Evolutionary conservation across 2,113 vertebrate genomes (phyloP), one percentile per base, ranked within the genome.

Genomic region (Corythoichthys intestinalis): DNA sequence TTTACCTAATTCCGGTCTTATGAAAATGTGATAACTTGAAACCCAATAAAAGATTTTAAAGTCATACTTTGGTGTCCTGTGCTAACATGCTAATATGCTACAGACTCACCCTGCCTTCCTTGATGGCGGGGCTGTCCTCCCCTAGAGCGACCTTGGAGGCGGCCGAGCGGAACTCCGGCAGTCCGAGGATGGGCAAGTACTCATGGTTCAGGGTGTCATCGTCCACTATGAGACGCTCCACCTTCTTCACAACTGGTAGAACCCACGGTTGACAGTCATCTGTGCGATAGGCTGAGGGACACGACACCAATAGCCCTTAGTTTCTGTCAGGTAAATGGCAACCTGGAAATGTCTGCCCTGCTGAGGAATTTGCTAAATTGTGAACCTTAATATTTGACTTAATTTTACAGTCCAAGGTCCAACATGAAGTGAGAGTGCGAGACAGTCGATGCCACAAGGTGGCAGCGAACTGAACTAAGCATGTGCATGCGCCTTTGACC

Each of bases 231-330:
- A 94, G 90, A 84, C 90, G 90, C 84, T 99, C 95, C 74, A 98
- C 96, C 75, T 98, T 98, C 83, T 89, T 94, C 85, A 99, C 97
- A n/a, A 99, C 97, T 0, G 97, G 97, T 78, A 98, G 88, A 81
- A 98, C 95, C 97, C 97, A 98, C 11, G 97, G 97, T 87, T 92
- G 92, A 65, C 92, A 88, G 50, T 97, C 96, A 47, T 98, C 96
- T 0, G 97, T 98, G 71, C 96, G 95, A 86, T 98, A 99, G 0
- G 97, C 97, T 99, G 79, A 2, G 44, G 6, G 34, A 54, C 53
- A 34, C 3, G 76, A 14, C 58, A 1, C 6, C 39, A 62, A 56
- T 28, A n/a, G 20, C 7, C 38, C 8, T 41, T 38, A 12, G 17
- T 62, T 62, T 17, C 8, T 4, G 38, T 60, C 37, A 9, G 15